phyloP scores from a whole-genome alignment of 1,140 invertebrate genomes.

The Samia ricini region DNA sequence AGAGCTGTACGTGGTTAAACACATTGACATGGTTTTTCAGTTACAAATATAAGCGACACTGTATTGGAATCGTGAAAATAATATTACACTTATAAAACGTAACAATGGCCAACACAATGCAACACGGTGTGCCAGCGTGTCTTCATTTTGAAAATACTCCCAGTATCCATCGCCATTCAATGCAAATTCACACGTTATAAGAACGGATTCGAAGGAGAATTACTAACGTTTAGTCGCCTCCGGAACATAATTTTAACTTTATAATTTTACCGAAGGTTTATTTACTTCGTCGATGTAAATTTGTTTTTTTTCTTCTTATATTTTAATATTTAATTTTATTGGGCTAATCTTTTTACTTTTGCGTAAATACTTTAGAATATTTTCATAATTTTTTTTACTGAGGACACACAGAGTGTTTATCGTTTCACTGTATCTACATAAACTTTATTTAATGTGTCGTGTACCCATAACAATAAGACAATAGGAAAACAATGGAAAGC shows the following conservation, averaged over 20 bases:
- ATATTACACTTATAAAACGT: slow-evolving; percentile 1
- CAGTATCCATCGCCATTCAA: slow-evolving; percentile 69
- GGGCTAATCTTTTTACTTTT: background rate
- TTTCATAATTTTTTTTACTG: background rate
- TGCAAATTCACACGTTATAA: slow-evolving; percentile 72
- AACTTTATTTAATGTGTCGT: too few species aligned
- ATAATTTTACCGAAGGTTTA: slow-evolving; percentile 41
- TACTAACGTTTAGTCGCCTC: slow-evolving; percentile 74
- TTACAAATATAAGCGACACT: slow-evolving; percentile 13
- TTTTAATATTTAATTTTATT: background rate
- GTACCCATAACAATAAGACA: too few species aligned
- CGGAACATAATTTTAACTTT: slow-evolving; percentile 65
- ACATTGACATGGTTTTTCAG: slow-evolving; percentile 14
- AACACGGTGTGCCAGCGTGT: slow-evolving; percentile 19
- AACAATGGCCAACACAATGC: slow-evolving; percentile 7
- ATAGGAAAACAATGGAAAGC: too few species aligned
- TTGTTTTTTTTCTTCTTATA: slow-evolving; percentile 22
- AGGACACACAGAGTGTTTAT: too few species aligned
- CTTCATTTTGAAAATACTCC: slow-evolving; percentile 34
- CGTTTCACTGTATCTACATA: too few species aligned
- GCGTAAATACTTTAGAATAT: background rate
- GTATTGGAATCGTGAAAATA: slow-evolving; percentile 5
- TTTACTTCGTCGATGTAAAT: slow-evolving; percentile 18
- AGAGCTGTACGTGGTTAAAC: slow-evolving; percentile 13
- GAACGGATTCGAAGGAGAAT: slow-evolving; percentile 67